phyloP scores from a whole-genome alignment of 1,140 invertebrate species.

The Adoxophyes honmai region DNA sequence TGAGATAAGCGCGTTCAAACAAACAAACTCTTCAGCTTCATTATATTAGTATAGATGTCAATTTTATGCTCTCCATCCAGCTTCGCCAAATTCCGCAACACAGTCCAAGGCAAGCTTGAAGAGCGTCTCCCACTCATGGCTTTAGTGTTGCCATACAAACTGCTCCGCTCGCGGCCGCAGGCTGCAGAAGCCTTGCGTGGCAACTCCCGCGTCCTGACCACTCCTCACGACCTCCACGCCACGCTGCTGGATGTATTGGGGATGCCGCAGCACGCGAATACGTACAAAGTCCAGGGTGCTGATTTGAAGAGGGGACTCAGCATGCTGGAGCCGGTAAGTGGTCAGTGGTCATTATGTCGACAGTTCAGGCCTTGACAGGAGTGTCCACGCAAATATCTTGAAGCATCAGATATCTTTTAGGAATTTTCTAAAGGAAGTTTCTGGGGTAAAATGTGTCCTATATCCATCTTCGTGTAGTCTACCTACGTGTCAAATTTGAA shows the following conservation, averaged over 20 bases:
- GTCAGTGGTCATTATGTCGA: too few species aligned
- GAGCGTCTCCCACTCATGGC: conserved; percentile 92
- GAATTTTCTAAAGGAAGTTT: too few species aligned
- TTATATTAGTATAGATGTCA: too few species aligned
- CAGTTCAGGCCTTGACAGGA: too few species aligned
- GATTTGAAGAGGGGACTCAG: conserved; percentile 81
- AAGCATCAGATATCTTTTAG: too few species aligned
- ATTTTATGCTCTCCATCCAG: too few species aligned
- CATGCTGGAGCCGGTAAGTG: conserved; percentile 83
- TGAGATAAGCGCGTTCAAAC: too few species aligned
- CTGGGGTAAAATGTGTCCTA: too few species aligned
- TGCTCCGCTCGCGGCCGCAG: conserved; percentile 79
- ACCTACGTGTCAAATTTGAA: too few species aligned
- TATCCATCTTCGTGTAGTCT: too few species aligned
- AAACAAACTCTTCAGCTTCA: too few species aligned
- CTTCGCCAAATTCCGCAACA: conserved; percentile 89
- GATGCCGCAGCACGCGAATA: conserved; percentile 42
- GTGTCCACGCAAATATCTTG: too few species aligned
- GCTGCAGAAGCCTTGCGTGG: conserved; percentile 82
- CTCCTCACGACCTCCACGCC: conserved; percentile 89
- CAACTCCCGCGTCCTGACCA: conserved; percentile 84
- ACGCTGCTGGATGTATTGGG: conserved; percentile 83
- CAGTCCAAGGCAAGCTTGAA: conserved; percentile 92
- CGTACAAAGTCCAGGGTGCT: conserved; percentile 67
- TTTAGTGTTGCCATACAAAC: conserved; percentile 84